Conservation (phyloP, 2,888 invertebrate species). For the Sepiola atlantica region DNA sequence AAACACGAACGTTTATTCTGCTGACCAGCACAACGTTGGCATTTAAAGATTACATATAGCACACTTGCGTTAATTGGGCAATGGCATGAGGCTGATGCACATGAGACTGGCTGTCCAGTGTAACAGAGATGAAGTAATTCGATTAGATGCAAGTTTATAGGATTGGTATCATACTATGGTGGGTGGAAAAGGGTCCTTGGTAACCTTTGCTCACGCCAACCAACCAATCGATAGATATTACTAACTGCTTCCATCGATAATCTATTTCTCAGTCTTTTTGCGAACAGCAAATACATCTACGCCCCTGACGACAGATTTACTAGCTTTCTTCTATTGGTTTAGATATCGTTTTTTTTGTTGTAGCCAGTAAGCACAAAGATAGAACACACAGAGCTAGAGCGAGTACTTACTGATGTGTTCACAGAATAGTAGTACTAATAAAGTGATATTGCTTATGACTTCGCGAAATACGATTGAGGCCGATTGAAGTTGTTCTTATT, state of each 20-base stretch:
- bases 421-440: neutral
- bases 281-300: constrained; percentile 14
- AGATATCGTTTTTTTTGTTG: too few relatives aligned
- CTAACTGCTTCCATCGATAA: neutral
- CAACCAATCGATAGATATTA: neutral
- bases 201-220: neutral
- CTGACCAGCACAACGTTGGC: neutral
- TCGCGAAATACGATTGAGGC: neutral
- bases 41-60: neutral
- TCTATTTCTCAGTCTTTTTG: neutral
- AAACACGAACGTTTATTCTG: neutral
- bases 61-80: neutral
- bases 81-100: neutral
- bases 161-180: neutral
- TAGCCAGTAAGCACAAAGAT: neutral
- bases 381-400: neutral
- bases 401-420: neutral
- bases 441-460: neutral
- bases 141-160: neutral
- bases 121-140: neutral
- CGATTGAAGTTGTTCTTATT: neutral
- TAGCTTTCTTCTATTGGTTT: constrained; percentile 32
- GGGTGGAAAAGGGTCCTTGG: neutral
- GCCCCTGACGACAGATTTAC: neutral
- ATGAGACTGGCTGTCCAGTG: neutral